Evolutionary conservation across 2,113 vertebrate genomes (phyloP), one percentile per base, ranked within the genome.

Genomic region (Deroptyus accipitrinus): DNA sequence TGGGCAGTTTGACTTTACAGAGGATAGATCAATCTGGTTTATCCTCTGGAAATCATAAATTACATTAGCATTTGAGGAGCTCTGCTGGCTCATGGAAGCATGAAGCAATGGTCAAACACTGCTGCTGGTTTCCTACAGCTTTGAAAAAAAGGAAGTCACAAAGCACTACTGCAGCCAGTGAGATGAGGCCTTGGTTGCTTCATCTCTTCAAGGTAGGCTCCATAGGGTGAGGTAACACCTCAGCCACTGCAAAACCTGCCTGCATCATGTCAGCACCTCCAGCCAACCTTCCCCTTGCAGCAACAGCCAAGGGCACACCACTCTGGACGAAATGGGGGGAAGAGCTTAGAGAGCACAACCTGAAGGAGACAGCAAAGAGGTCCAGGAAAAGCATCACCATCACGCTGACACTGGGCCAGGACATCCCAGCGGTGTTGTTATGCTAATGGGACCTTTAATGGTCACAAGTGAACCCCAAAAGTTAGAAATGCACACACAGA

Each of bases 61-160:
- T 14, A 67, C 59, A 25, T 4, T 25, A 81, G 72, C 41, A 74
- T 7, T 42, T 19, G 15, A 87, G 46, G 46, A 92, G 46, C 61
- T 7, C 2, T 17, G 44, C 0, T 0, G 76, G 49, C 64, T 81
- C 73, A 74, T 1, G 33, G 84, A 52, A 79, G 62, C 70, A 54
- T 0, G 3, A 95, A 39, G 62, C 78, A 79, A 35, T 4, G 35
- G 52, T 82, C 66, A 41, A 7, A 63, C 11, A 55, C 39, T 61
- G 52, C 11, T 80, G 37, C 74, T 72, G 55, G 25, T 64, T 63
- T 89, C 54, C 77, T 64, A 42, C 55, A 37, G 62, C 67, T 86
- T 28, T 24, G 33, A 77, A 91, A 96, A 24, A 69, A 94, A 96
- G 39, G 75, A 94, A 83, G 80, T 91, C 86, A 92, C 67, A 83